Conservation (phyloP, 1,140 invertebrate species). For the Drosophila leontia region DNA sequence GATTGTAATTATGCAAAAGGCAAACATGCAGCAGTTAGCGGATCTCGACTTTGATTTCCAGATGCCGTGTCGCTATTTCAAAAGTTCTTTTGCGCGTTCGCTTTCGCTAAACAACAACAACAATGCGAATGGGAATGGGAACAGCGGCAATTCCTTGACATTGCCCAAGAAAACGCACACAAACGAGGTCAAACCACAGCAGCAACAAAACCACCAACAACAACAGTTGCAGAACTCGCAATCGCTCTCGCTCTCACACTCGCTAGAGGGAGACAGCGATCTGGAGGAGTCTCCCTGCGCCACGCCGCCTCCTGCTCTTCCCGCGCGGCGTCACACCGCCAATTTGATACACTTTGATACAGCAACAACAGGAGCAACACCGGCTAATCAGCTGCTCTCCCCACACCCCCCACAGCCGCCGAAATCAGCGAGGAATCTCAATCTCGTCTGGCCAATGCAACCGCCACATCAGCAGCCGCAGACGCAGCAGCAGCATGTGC, state of each 20-base stretch:
- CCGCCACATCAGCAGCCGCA: constrained; percentile 36
- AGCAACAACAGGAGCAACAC: constrained; percentile 20
- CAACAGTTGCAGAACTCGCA: constrained; percentile 33
- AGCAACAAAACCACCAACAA: constrained; percentile 28
- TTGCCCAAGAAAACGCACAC: constrained; percentile 66
- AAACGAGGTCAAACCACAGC: constrained; percentile 60
- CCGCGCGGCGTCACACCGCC: constrained; percentile 69
- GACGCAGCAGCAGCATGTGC: constrained; percentile 30
- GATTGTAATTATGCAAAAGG: constrained; percentile 21
- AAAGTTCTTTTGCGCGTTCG: constrained; percentile 84
- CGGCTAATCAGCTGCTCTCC: constrained; percentile 57
- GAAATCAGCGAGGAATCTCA: constrained; percentile 54
- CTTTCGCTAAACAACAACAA: constrained; percentile 78
- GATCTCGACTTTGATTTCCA: constrained; percentile 83
- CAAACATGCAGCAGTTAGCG: constrained; percentile 48
- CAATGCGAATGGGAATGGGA: constrained; percentile 43
- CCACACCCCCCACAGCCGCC: constrained; percentile 15
- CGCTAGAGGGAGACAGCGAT: constrained; percentile 20
- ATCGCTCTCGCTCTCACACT: constrained; percentile 20
- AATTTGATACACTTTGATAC: constrained; percentile 60
- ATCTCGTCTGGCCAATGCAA: constrained; percentile 55
- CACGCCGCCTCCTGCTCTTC: constrained; percentile 68
- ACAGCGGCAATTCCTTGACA: constrained; percentile 58
- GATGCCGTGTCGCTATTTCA: constrained; percentile 82
- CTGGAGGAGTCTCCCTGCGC: constrained; percentile 48